Base-by-base conservation (phyloP, 2,113 vertebrate species). In the Lepidothrix coronata region DNA sequence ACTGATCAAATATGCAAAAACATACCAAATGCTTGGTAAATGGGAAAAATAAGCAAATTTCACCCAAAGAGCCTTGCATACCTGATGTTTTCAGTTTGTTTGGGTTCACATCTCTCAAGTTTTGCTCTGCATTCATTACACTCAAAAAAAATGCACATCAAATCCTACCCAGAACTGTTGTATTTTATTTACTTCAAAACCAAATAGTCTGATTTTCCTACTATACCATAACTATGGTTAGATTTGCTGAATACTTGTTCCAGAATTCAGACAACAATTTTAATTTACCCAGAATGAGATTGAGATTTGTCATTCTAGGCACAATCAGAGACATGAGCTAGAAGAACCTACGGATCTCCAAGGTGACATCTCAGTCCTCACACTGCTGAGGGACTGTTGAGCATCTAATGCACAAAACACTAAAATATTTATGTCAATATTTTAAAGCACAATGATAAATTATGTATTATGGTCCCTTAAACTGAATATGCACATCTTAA, bases 391-490 rank as follows among this genome's bases (percentile, higher is more conserved):
- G 8, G 31, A 18, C 10, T 85, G 44, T 81, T 65, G 61, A 73
- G 19, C 9, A 76, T 79, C 31, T 79, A 57, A 70, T 49, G 43
- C 11, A 66, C 35, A 77, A 88, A 83, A 58, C 6, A 67, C 39
- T 88, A 65, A 86, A 93, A 93, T 91, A 92, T 92, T 88, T 63
- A 90, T 86, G 68, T 67, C 31, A 54, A 24, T 25, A 75, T 88
- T 83, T 86, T 55, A 83, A 88, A 93, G 66, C 11, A 35, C 14
- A 59, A 7, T 44, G 11, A 70, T 82, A 66, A 93, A 94, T 93
- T 88, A 93, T 77, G 43, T 18, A 90, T 92, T 84, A 83, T 62
- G 52, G 72, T n/a, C 14, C 9, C 28, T 67, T 71, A 83, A 91
- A 14, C n/a, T 92, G 52, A 81, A 77, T 70, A 73, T 51, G 70